phyloP scores from a whole-genome alignment of 1,140 invertebrate genomes.

The Lethrus apterus region DNA sequence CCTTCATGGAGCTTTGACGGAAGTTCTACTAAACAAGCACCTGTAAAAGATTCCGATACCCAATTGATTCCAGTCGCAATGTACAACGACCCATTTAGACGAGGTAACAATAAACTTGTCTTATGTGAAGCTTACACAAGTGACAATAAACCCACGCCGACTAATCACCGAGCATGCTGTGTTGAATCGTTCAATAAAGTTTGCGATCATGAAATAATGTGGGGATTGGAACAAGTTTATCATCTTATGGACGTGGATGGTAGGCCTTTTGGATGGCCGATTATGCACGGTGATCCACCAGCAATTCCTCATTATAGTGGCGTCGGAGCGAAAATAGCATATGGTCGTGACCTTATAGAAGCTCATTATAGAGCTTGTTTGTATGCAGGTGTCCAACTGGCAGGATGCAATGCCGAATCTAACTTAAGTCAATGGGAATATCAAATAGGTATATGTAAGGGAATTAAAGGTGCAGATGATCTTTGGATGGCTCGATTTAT shows the following conservation, averaged over 20 bases:
- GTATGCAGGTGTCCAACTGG: slow-evolving; percentile 75
- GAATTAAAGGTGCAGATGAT: slow-evolving; percentile 75
- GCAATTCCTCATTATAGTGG: slow-evolving; percentile 73
- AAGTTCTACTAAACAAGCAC: slow-evolving; percentile 74
- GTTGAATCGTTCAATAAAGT: slow-evolving; percentile 67
- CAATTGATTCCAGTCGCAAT: slow-evolving; percentile 82
- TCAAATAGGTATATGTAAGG: slow-evolving; percentile 64
- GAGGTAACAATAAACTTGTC: slow-evolving; percentile 83
- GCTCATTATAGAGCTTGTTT: slow-evolving; percentile 71
- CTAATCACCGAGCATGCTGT: slow-evolving; percentile 72
- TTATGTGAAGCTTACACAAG: slow-evolving; percentile 77
- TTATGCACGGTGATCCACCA: slow-evolving; percentile 66
- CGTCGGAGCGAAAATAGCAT: slow-evolving; percentile 63
- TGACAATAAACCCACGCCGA: slow-evolving; percentile 46
- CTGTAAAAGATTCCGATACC: slow-evolving; percentile 78
- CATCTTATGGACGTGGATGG: slow-evolving; percentile 70
- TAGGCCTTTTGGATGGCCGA: slow-evolving; percentile 81
- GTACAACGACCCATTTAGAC: slow-evolving; percentile 88
- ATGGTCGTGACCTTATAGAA: slow-evolving; percentile 73
- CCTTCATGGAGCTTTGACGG: slow-evolving; percentile 96
- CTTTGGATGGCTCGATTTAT: slow-evolving; percentile 77
- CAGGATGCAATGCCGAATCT: slow-evolving; percentile 81
- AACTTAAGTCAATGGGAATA: slow-evolving; percentile 78
- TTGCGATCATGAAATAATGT: slow-evolving; percentile 81
- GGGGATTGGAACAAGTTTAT: slow-evolving; percentile 84